Evolutionary conservation across 2,113 vertebrate genomes (phyloP), one percentile per base, ranked within the genome.

Genomic region (Chroicocephalus ridibundus): DNA sequence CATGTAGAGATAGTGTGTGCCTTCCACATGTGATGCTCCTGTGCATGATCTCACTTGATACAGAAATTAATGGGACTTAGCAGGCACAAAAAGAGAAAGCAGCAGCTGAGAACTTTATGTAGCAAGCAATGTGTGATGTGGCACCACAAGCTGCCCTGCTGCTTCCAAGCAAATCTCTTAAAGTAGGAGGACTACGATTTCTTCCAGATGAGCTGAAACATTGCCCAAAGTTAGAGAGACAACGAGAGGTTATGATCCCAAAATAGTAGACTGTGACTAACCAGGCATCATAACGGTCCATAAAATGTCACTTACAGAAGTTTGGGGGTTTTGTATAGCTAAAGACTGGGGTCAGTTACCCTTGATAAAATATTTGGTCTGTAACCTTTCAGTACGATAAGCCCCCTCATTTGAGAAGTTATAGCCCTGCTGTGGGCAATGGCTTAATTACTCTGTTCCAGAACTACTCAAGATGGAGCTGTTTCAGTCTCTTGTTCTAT

Each of bases 1-100:
- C 3, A 8, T 0, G 0, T 52, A 42, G 11, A 27, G 26, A 7
- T n/a, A 13, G 6, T 1, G 4, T 27, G 13, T 32, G 27, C 11
- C 18, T 10, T 52, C 9, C 18, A 24, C 6, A 5, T 1, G 1
- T 5, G 1, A 9, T 61, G 29, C n/a, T 81, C 31, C 16, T 38
- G 21, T n/a, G 27, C 22, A 25, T 4, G 3, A 24, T 46, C 26
- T 54, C n/a, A 55, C 19, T 52, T 29, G 58, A 20, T 38, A 21
- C 3, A 70, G 4, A 7, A 47, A 17, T 38, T n/a, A 60, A 24
- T 49, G 15, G 32, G 19, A 13, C 17, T 57, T 27, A 47, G 6
- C 29, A 57, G 16, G 19, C 4, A 22, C 46, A 66, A 82, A 91
- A 55, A 42, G 25, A 78, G 9, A 75, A 69, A 26, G 5, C 4